Evolutionary conservation across 2,113 vertebrate genomes (phyloP).

Genomic region (Turnix velox): DNA sequence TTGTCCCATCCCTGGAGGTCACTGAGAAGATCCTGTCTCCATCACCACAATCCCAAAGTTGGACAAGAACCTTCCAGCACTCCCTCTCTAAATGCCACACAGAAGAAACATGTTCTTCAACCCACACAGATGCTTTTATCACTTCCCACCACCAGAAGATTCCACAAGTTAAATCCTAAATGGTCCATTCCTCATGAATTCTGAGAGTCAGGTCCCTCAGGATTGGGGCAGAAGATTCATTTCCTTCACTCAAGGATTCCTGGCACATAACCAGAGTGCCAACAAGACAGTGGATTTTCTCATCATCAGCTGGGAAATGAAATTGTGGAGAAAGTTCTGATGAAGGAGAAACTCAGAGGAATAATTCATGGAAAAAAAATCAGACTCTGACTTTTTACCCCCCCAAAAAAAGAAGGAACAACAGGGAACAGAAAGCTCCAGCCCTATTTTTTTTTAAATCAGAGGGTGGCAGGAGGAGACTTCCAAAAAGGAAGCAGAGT

Average conservation of each 20-base stretch:
- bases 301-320: not conserved
- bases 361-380: not conserved
- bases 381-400: not conserved
- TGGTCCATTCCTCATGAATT: too few relatives aligned
- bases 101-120: not conserved
- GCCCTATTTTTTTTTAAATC: too few relatives aligned
- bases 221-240: not conserved
- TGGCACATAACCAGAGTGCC: not conserved
- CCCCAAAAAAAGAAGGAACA: not conserved
- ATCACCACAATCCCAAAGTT: accelerated
- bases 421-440: not conserved
- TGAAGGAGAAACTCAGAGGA: not conserved
- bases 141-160: not conserved
- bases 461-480: not conserved
- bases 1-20: too few relatives aligned
- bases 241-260: not conserved
- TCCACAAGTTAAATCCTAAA: not conserved
- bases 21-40: too few relatives aligned
- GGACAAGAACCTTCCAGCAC: not conserved
- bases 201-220: not conserved
- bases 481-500: not conserved
- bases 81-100: not conserved
- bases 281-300: not conserved
- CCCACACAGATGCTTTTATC: not conserved
- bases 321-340: not conserved